Evolutionary conservation across 2,888 invertebrate species (phyloP).

Genomic region (Drosophila anomelani): DNA sequence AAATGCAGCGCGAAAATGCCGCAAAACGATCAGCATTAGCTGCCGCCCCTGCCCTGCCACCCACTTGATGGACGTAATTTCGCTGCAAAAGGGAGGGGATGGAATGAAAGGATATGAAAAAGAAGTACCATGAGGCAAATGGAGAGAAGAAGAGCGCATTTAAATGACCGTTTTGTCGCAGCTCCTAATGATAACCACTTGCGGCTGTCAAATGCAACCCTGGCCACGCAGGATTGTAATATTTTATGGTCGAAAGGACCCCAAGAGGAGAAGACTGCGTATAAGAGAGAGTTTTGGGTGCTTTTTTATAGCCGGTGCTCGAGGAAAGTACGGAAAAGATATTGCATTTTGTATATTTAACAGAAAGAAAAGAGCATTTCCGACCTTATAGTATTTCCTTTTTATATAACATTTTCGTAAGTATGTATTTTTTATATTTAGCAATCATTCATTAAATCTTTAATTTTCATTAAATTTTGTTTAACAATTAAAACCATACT

Average conservation of each 20-base stretch:
- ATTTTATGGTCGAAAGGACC: slow-evolving; percentile 60
- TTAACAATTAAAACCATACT: not conserved
- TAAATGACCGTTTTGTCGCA: slow-evolving; percentile 73
- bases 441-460: not conserved
- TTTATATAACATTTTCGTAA: too few species aligned
- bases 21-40: slow-evolving; percentile 71
- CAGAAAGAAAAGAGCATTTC: not conserved
- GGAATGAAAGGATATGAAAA: slow-evolving; percentile 6
- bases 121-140: slow-evolving; percentile 24
- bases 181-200: slow-evolving; percentile 78
- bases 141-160: slow-evolving; percentile 61
- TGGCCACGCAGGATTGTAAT: slow-evolving; percentile 71
- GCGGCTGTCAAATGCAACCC: slow-evolving; percentile 79
- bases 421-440: too few species aligned
- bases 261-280: not conserved
- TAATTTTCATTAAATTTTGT: not conserved
- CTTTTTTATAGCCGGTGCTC: slow-evolving; percentile 10
- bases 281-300: slow-evolving; percentile 14
- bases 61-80: slow-evolving; percentile 78
- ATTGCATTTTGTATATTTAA: slow-evolving; percentile 1
- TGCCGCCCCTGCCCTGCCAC: slow-evolving; percentile 26
- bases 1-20: slow-evolving; percentile 65
- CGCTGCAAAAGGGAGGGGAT: slow-evolving; percentile 30
- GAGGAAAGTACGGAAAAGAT: not conserved
- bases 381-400: not conserved